Evolutionary conservation across 2,797 vertebrate genomes (phyloP), one percentile per base, ranked within the genome.

Genomic region (Anas flavirostris): DNA sequence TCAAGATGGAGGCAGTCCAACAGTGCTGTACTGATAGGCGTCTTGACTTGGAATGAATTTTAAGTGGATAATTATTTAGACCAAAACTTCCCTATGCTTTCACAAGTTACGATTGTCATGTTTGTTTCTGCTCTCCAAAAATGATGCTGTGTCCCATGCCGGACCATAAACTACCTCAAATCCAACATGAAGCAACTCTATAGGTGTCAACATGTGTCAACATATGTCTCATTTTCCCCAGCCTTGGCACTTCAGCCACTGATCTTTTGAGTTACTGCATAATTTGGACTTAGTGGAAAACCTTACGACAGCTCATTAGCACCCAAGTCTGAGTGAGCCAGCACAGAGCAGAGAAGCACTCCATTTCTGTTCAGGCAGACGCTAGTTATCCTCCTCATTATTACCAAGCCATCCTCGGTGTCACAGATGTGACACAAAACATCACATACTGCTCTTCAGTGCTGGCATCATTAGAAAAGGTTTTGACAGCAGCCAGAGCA

Each of bases 281-380:
- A 78, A 80, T 82, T 91, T 0, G 3, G 76, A 62, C 85, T 91
- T 93, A 9, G 22, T 73, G 74, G 44, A 69, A 72, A 53, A 53
- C 73, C 43, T 80, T 59, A 5, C 56, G 89, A 70, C 92, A 89
- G 91, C 56, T 96, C 68, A 64, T 94, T 94, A 96, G 48, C 78
- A 80, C 1, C 0, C 39, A 64, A 82, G 63, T 68, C 64, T 85
- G 86, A 88, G 63, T 1, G 35, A 70, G 53, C 58, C 77, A 80
- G 76, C 64, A 37, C 0, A 2, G 68, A 10, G 75, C 81, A 4
- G 48, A 50, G 48, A 70, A 93, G 53, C 44, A 13, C 56, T 58
- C 28, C 73, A 23, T 23, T 87, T 35, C 33, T 88, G 64, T 16
- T 88, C 68, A 59, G 29, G 41, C 66, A 69, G 86, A 72, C 59